Base-by-base conservation (phyloP, 2,113 vertebrate genomes). In the Bubo blakistoni region DNA sequence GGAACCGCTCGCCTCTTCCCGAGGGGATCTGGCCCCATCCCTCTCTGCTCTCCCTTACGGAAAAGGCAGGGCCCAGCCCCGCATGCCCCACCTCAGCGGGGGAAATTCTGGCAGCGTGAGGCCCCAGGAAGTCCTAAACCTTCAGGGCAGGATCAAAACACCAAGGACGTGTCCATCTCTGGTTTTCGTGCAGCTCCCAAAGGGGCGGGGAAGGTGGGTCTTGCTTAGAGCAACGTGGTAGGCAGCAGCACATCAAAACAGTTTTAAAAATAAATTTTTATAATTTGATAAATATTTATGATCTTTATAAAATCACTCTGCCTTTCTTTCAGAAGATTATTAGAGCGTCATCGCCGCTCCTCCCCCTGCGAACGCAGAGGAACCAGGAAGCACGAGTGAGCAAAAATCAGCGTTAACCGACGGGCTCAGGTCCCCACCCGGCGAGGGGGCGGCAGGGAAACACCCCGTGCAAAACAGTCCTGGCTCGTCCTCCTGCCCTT, bases 1-100 rank as follows among this genome's bases (percentile, higher is more conserved):
- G 62, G 63, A 66, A 27, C 52, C 3, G 3, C 54, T 6, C 3
- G 4, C 32, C 47, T 30, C 71, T 18, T 7, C 17, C 38, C 22
- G 1, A 0, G 30, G 0, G 0, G 6, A 29, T 10, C 32, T 27
- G 0, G 62, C 46, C 46, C 46, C 66, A 2, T 8, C n/a, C 80
- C 58, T 32, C 52, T 7, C 24, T 0, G 9, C 58, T 11, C 17
- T 42, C 46, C 62, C 84, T 0, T 0, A 3, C 0, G 40, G 57
- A n/a, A 12, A 29, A 40, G 42, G n/a, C 59, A 58, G 67, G 8
- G 8, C 11, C 72, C 18, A 2, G 9, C 16, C 69, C 8, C 7
- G 0, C 16, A 0, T 2, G 7, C 20, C 62, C 44, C 18, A 24
- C 13, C 1, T 3, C 67, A 6, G 30, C 49, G 6, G 7, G 57